These are phyloP conservation scores for Aricia artaxerxes DNA, from an alignment of 2,888 invertebrate species.

Conservation along the genomic window DNA sequence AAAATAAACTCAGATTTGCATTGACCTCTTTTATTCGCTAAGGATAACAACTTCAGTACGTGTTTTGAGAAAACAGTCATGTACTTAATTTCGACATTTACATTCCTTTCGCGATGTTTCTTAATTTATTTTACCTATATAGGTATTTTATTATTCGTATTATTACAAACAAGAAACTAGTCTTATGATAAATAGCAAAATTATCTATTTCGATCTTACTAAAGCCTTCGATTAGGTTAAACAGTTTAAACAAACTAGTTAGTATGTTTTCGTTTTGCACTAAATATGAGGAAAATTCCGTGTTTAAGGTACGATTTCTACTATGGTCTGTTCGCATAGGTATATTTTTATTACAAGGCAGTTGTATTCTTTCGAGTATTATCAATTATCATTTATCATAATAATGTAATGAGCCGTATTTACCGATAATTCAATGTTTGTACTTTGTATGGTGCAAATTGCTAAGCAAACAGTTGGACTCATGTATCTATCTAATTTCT, in stretches of 20 bases:
- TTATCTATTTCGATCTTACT: not conserved
- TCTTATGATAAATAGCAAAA: not conserved
- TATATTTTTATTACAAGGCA: not conserved
- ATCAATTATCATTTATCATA: not conserved
- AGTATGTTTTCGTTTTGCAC: not conserved
- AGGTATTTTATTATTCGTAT: not conserved
- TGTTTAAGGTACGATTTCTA: not conserved
- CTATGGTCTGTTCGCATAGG: not conserved
- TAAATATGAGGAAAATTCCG: not conserved
- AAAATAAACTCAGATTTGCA: not conserved
- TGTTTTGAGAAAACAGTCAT: slow-evolving; percentile 1
- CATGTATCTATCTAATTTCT: not conserved
- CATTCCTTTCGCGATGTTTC: not conserved
- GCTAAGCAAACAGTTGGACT: not conserved
- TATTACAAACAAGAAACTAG: not conserved
- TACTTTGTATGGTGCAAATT: not conserved
- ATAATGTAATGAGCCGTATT: not conserved
- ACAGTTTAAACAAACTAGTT: not conserved
- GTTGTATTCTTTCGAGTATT: not conserved
- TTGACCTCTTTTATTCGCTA: slow-evolving; percentile 4
- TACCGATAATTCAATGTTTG: not conserved
- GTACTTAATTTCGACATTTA: not conserved
- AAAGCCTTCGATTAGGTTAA: not conserved
- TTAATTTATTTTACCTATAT: not conserved
- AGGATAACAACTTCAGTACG: slow-evolving; percentile 6